A percentile compares a stretch with the other conserved stretches of the same genome.
Conservation (phyloP, 2,888 invertebrate species). For the Amaurobius ferox region DNA sequence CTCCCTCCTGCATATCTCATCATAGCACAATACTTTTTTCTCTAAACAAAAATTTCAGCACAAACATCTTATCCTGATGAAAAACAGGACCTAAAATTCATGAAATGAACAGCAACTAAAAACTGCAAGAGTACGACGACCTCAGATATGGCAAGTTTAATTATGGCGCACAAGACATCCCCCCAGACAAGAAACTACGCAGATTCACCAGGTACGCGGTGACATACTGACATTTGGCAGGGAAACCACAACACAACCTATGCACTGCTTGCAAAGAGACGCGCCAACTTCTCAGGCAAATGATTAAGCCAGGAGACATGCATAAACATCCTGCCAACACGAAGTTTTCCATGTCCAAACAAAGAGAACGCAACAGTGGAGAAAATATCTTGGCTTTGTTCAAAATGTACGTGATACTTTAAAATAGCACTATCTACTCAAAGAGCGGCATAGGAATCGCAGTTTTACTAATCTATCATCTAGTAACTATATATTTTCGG, state of each 20-base stretch:
- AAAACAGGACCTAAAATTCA: no score
- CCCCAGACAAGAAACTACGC: not conserved
- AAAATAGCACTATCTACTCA: not conserved
- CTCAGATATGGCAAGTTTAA: no score
- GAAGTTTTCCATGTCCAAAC: not conserved
- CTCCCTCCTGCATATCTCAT: no score
- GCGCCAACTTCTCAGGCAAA: not conserved
- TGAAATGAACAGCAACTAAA: no score
- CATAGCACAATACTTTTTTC: no score
- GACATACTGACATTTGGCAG: constrained; percentile 11
- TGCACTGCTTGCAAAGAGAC: not conserved
- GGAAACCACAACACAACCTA: not conserved
- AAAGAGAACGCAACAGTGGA: not conserved
- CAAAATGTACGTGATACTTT: not conserved
- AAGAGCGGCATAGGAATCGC: no score
- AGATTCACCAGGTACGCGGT: not conserved
- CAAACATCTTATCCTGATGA: no score
- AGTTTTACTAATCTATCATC: no score
- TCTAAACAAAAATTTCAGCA: no score
- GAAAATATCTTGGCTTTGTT: not conserved
- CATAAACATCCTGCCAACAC: not conserved
- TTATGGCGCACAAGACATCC: not conserved
- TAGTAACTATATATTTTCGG: no score
- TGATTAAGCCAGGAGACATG: not conserved
- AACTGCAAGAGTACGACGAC: no score